phyloP scores from a whole-genome alignment of 2,888 invertebrate genomes.

The Caprella mutica region DNA sequence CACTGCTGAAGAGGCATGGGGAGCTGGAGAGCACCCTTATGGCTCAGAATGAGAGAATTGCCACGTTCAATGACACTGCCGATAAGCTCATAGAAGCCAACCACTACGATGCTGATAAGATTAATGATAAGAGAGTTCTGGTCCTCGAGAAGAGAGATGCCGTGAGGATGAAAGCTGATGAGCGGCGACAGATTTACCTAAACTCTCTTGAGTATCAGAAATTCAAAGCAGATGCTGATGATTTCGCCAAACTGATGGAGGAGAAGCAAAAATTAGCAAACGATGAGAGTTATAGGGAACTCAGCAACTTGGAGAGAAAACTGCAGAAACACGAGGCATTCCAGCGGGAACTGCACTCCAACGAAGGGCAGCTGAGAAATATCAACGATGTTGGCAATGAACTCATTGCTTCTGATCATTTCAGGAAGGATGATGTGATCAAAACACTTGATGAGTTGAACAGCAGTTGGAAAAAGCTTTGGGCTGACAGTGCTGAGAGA shows the following conservation, averaged over 20 bases:
- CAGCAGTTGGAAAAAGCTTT: constrained; percentile 62
- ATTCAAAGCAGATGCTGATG: constrained; percentile 72
- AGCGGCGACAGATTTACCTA: constrained; percentile 59
- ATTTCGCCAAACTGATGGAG: constrained; percentile 46
- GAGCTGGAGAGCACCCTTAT: constrained; percentile 82
- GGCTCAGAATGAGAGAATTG: constrained; percentile 84
- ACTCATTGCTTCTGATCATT: constrained; percentile 58
- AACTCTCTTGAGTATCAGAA: constrained; percentile 82
- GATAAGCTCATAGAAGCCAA: constrained; percentile 62
- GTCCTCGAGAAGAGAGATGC: constrained; percentile 61
- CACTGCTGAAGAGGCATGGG: constrained; percentile 79
- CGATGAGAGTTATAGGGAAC: constrained; percentile 45
- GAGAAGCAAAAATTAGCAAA: constrained; percentile 45
- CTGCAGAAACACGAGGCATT: constrained; percentile 94
- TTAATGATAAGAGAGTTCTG: constrained; percentile 38
- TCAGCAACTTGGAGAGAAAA: constrained; percentile 79
- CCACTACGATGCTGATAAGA: constrained; percentile 34
- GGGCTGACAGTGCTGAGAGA: constrained; percentile 54
- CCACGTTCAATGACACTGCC: constrained; percentile 69
- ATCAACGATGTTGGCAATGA: constrained; percentile 48
- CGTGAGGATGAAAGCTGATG: constrained; percentile 55
- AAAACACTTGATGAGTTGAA: constrained; percentile 58
- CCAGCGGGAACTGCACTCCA: constrained; percentile 84
- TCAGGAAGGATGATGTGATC: constrained; percentile 54
- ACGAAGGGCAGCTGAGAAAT: constrained; percentile 74